Percentiles rank a stretch among this genome's conserved stretches.
These are phyloP conservation scores for Formica aserva DNA, from an alignment of 2,888 invertebrate genomes.

Conservation along the genomic window DNA sequence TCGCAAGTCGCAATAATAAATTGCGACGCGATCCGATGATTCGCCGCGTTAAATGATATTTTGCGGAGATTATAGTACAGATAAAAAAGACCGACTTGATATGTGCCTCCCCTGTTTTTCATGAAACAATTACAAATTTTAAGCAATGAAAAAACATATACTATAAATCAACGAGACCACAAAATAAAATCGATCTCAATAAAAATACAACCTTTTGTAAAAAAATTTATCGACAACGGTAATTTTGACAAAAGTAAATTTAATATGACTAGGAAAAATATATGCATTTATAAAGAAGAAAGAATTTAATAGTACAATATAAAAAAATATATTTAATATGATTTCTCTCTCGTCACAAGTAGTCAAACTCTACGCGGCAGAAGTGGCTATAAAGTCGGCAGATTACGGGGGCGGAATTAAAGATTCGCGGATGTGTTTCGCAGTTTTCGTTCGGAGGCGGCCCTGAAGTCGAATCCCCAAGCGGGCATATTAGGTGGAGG, in stretches of 20 bases:
- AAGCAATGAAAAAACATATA: not conserved
- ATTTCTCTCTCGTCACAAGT: not conserved
- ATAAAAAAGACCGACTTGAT: not conserved
- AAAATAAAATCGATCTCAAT: not conserved
- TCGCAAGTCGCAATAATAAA: not conserved
- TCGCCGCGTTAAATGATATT: slow-evolving; percentile 22
- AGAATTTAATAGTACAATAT: not conserved
- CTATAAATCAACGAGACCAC: not conserved
- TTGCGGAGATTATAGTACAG: not conserved
- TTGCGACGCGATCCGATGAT: slow-evolving; percentile 12
- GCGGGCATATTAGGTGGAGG: slow-evolving; percentile 86
- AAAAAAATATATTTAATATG: slow-evolving; percentile 3
- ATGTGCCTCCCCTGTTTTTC: not conserved
- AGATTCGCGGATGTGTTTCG: slow-evolving; percentile 84
- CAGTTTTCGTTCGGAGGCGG: slow-evolving; percentile 83
- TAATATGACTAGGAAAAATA: not conserved
- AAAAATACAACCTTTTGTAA: not conserved
- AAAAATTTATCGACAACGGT: not conserved
- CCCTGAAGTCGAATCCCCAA: slow-evolving; percentile 84
- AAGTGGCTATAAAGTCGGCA: slow-evolving; percentile 8
- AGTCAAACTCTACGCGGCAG: not conserved
- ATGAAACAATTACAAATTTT: not conserved
- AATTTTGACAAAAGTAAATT: not conserved
- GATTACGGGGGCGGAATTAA: slow-evolving; percentile 77
- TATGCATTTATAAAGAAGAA: not conserved